Evolutionary conservation across 1,140 invertebrate genomes (phyloP).

Genomic region (Drosophila biarmipes): DNA sequence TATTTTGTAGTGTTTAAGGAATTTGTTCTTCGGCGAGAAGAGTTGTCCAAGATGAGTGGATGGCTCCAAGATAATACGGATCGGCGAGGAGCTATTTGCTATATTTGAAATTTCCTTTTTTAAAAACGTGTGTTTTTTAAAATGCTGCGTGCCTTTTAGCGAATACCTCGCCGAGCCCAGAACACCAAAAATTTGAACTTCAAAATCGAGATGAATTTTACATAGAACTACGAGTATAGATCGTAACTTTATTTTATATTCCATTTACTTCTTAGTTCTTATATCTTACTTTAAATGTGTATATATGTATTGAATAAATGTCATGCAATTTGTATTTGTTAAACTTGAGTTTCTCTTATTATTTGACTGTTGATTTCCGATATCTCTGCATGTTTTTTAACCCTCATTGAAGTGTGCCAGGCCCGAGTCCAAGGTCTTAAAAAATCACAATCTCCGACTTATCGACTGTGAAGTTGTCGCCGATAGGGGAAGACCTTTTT

Average conservation of each 20-base stretch:
- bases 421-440: slow-evolving; percentile 34
- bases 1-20: slow-evolving; percentile 78
- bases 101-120: slow-evolving; percentile 72
- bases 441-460: slow-evolving; percentile 39
- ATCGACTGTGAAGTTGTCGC: slow-evolving; percentile 59
- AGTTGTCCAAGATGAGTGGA: slow-evolving; percentile 28
- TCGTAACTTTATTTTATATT: slow-evolving; percentile 57
- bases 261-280: slow-evolving; percentile 57
- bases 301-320: slow-evolving; percentile 65
- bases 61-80: slow-evolving; percentile 6
- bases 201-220: slow-evolving; percentile 14
- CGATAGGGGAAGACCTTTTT: slow-evolving; percentile 58
- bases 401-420: slow-evolving; percentile 54
- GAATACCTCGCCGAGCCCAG: slow-evolving; percentile 54
- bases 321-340: slow-evolving; percentile 62
- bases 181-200: slow-evolving; percentile 19
- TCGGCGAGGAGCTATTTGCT: slow-evolving; percentile 59
- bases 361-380: slow-evolving; percentile 21
- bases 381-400: slow-evolving; percentile 15
- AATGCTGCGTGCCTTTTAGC: slow-evolving; percentile 84
- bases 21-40: slow-evolving; percentile 55
- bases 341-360: slow-evolving; percentile 50
- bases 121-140: slow-evolving; percentile 83
- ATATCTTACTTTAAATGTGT: slow-evolving; percentile 54
- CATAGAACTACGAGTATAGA: slow-evolving; percentile 30